Percentiles rank a stretch among this genome's conserved stretches.
Evolutionary conservation across 2,797 vertebrate genomes (phyloP).

Genomic region (Columba guinea): DNA sequence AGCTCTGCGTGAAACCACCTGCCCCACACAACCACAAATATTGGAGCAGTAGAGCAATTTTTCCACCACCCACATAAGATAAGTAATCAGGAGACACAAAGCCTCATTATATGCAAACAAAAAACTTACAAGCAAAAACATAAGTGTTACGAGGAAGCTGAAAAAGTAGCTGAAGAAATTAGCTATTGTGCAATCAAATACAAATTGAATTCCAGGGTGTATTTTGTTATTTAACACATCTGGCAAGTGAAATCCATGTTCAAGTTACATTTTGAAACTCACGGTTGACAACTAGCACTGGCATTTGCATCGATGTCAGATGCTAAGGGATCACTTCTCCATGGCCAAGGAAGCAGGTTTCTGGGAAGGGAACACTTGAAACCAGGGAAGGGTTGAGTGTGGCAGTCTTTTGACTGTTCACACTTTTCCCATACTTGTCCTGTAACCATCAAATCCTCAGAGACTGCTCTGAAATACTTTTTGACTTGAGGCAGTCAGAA

Average conservation of each 20-base stretch:
- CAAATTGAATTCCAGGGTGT: neutral
- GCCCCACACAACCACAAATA: slow-evolving; percentile 57
- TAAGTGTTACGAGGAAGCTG: slow-evolving; percentile 35
- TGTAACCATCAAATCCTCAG: neutral
- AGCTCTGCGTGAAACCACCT: slow-evolving; percentile 53
- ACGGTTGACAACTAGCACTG: rapidly evolving
- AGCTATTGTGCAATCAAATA: slow-evolving; percentile 25
- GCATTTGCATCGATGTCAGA: rapidly evolving
- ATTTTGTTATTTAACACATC: slow-evolving; percentile 7
- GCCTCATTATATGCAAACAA: slow-evolving; percentile 55
- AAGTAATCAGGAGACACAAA: slow-evolving; percentile 53
- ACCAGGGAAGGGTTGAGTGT: neutral
- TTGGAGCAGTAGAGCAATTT: slow-evolving; percentile 41
- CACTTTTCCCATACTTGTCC: neutral
- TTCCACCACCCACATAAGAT: slow-evolving; percentile 65
- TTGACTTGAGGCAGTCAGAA: neutral
- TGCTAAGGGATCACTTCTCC: neutral
- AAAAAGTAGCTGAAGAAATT: slow-evolving; percentile 49
- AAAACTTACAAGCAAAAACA: slow-evolving; percentile 53
- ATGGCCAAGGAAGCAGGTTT: neutral
- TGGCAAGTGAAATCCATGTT: neutral
- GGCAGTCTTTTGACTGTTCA: neutral
- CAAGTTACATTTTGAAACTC: neutral
- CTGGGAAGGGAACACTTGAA: neutral
- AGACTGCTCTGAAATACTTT: neutral